A percentile compares a stretch with the other conserved stretches of the same genome.
Conservation (phyloP, 2,888 invertebrate species). For the Dione juno region DNA sequence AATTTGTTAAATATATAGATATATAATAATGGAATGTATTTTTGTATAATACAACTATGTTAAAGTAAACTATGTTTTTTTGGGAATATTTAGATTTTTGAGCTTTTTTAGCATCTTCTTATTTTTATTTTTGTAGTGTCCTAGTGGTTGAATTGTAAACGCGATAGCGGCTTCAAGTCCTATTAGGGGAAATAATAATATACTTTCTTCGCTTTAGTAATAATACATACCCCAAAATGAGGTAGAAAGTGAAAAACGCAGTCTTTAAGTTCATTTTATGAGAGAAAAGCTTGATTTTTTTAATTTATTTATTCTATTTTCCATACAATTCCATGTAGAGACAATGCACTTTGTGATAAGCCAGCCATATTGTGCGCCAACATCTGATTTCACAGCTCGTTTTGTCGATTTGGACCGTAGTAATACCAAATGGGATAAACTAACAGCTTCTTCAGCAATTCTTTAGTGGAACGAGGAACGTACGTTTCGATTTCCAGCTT, state of each 20-base stretch:
- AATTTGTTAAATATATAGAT: constrained; percentile 16
- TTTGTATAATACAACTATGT: neutral
- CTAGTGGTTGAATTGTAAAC: too few relatives aligned
- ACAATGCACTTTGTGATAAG: neutral
- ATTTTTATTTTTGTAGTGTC: too few relatives aligned
- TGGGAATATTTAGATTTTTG: neutral
- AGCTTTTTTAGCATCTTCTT: too few relatives aligned
- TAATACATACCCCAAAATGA: too few relatives aligned
- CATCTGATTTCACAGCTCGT: neutral
- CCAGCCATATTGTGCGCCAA: neutral
- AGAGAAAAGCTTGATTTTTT: too few relatives aligned
- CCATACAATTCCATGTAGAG: neutral
- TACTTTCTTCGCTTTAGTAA: too few relatives aligned
- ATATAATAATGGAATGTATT: neutral
- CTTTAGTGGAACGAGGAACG: neutral
- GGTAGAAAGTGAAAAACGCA: too few relatives aligned
- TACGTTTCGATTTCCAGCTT: neutral
- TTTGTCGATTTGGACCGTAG: neutral
- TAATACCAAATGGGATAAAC: neutral
- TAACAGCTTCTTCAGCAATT: neutral
- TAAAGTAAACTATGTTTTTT: neutral
- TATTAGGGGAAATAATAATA: too few relatives aligned
- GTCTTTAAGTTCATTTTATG: too few relatives aligned
- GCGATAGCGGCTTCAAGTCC: too few relatives aligned
- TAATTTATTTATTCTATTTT: too few relatives aligned